Evolutionary conservation across 2,888 invertebrate species (phyloP), one percentile per base, ranked within the genome.

Genomic region (Mesopsocus fuscifrons): DNA sequence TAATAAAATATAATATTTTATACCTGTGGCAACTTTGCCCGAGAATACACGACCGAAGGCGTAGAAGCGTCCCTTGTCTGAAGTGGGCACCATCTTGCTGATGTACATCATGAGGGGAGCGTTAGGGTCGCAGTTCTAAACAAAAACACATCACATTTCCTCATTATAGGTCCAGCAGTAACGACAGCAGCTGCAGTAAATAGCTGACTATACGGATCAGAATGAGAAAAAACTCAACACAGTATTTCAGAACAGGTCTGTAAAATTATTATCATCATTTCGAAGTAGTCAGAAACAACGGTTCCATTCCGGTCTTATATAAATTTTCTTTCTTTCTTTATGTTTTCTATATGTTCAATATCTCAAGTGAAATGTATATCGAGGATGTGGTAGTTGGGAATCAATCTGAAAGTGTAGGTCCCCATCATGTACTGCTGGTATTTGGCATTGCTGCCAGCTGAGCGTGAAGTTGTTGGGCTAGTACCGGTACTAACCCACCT

Each of bases 71-170:
- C 98, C 98, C 71, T 99, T 99, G 66, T 99, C 98, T 11, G 91
- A 82, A 13, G 98, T 99, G 52, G 98, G 98, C 62, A 99, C 98
- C 98, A 99, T 99, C 69, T 99, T 99, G 41, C 94, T 94, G 52
- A 99, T 74, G 75, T 99, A 99, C 98, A 99, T 99, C 95, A 99
- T 98, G 46, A 99, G 73, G 13, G 95, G 97, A 34, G 84, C 98
- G 52, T 89, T 83, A 11, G 97, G 82, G 65, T 99, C 92, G 60
- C 98, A 99, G 59, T 60, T 82, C 77, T 85, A 52, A 5, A 58
- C n/a, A n/a, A n/a, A n/a, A 35, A 18, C 20, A 30, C 41, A 16
- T 23, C 22, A 11, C 30, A 9, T 35, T 31, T 13, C 16, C 33
- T 47, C 32, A 47, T 20, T 9, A 43, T 41, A 16, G 30, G 43